These are phyloP conservation scores for Bos taurus DNA, from an alignment of 2,113 vertebrate species.

Conservation along the genomic window DNA sequence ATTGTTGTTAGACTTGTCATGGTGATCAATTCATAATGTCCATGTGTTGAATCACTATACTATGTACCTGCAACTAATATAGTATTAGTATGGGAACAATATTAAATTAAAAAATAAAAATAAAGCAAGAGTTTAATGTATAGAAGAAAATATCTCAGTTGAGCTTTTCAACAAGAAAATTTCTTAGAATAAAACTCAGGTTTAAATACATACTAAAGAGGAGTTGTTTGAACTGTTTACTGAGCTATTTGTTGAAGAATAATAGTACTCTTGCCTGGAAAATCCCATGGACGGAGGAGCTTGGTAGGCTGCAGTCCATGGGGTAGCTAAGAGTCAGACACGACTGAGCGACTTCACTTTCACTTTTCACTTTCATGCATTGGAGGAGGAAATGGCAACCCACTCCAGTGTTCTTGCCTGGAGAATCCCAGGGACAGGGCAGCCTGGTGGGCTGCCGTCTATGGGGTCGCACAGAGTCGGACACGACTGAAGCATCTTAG, in stretches of 20 bases:
- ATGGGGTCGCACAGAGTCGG: too few relatives aligned
- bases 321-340: too few relatives aligned
- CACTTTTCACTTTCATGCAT: too few relatives aligned
- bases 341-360: too few relatives aligned
- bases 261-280: background rate
- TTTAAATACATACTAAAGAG: background rate
- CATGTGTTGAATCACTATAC: background rate
- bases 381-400: too few relatives aligned
- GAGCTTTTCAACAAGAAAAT: background rate
- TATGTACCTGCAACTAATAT: background rate
- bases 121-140: background rate
- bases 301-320: too few relatives aligned
- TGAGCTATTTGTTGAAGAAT: background rate
- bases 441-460: too few relatives aligned
- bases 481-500: too few relatives aligned
- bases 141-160: background rate
- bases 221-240: background rate
- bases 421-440: too few relatives aligned
- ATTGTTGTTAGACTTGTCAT: background rate
- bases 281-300: too few relatives aligned
- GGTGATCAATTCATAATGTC: background rate
- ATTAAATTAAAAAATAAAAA: background rate
- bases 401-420: too few relatives aligned
- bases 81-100: background rate
- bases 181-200: background rate